phyloP scores from a whole-genome alignment of 2,113 vertebrate species.

The Pelvicachromis taeniatus region DNA sequence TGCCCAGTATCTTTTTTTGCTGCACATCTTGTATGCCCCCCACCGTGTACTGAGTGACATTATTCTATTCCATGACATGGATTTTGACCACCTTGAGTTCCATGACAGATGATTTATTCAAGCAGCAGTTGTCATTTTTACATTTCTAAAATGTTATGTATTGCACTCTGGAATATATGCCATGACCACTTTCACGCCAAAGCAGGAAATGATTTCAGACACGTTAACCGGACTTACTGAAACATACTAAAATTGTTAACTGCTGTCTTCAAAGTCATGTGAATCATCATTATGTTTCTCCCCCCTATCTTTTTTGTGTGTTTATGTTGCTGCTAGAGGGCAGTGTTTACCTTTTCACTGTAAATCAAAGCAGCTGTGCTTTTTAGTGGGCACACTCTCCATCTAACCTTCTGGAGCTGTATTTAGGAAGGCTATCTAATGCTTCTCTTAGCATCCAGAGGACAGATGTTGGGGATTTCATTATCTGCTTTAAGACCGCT shows the following conservation, averaged over 20 bases:
- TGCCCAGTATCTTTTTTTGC: background rate
- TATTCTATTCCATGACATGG: background rate
- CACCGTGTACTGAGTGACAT: background rate
- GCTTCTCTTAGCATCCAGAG: background rate
- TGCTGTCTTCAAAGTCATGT: background rate
- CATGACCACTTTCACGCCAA: background rate
- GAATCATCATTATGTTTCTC: background rate
- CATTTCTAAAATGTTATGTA: background rate
- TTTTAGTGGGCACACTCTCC: background rate
- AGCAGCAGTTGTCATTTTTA: background rate
- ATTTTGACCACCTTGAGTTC: background rate
- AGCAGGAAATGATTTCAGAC: background rate
- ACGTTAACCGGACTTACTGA: background rate
- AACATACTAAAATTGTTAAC: background rate
- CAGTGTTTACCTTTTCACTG: background rate
- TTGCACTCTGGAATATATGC: background rate
- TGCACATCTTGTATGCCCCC: background rate
- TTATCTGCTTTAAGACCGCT: constrained; percentile 25
- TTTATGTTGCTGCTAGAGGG: background rate
- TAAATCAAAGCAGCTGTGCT: background rate
- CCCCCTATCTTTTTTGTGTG: background rate
- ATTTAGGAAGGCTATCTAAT: background rate
- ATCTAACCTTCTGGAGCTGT: background rate
- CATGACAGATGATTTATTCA: background rate
- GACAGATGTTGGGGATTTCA: constrained; percentile 22